A percentile compares a stretch with the other conserved stretches of the same genome.
Conservation (phyloP, 2,797 vertebrate species). For the Lagodon rhomboides region DNA sequence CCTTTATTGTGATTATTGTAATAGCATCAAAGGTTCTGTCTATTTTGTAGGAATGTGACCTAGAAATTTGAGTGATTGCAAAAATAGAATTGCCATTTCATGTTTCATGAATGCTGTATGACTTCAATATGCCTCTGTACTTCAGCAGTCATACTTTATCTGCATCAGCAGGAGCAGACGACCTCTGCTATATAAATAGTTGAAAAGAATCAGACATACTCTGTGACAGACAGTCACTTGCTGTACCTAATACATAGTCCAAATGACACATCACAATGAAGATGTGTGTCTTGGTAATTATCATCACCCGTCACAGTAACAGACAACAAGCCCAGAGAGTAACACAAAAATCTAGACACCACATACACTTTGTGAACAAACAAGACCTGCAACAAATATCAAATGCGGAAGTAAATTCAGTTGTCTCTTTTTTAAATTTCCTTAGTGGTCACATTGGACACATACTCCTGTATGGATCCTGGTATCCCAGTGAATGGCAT, state of each 20-base stretch:
- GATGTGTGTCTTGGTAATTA: not conserved
- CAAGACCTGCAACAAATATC: not conserved
- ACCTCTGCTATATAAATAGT: not conserved
- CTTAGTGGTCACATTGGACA: constrained; percentile 96
- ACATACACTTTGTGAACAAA: not conserved
- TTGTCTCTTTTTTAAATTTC: constrained; percentile 13
- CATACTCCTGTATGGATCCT: constrained; percentile 97
- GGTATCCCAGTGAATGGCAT: constrained; percentile 96
- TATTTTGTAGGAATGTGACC: constrained; percentile 18
- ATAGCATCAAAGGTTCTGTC: constrained; percentile 32
- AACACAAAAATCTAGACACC: not conserved
- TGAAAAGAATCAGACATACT: not conserved
- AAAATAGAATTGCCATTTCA: constrained; percentile 43
- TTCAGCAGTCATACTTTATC: constrained; percentile 18
- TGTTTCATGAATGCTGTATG: constrained; percentile 33
- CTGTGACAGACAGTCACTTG: not conserved
- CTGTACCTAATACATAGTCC: not conserved
- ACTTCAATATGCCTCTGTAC: constrained; percentile 18
- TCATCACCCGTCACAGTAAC: not conserved
- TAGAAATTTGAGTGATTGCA: constrained; percentile 25
- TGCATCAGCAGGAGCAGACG: not conserved
- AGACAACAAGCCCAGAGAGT: not conserved
- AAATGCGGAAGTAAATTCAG: not conserved
- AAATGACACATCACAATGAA: not conserved
- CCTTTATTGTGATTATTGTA: constrained; percentile 31